phyloP scores from a whole-genome alignment of 2,888 invertebrate genomes.

The Plusia festucae region DNA sequence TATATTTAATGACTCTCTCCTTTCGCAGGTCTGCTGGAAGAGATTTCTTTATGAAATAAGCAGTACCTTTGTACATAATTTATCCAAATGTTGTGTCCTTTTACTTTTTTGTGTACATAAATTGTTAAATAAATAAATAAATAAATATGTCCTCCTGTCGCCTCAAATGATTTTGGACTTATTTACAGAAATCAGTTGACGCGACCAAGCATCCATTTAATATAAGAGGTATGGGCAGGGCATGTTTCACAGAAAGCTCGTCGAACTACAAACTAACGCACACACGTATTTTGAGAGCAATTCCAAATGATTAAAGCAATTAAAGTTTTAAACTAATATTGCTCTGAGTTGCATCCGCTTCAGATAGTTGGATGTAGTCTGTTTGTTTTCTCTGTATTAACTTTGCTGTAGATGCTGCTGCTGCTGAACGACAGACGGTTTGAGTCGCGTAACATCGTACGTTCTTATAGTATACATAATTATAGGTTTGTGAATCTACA shows the following conservation, averaged over 20 bases:
- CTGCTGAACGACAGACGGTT: background rate
- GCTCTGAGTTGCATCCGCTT: conserved; percentile 21
- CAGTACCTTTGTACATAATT: no score
- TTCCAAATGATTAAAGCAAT: conserved; percentile 39
- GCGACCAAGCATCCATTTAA: no score
- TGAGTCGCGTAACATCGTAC: background rate
- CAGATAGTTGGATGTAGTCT: conserved; percentile 19
- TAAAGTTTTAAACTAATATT: conserved; percentile 49
- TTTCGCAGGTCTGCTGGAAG: no score
- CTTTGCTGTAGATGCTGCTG: background rate
- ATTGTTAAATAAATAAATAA: no score
- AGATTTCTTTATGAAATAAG: no score
- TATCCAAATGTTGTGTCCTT: no score
- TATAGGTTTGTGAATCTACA: no score
- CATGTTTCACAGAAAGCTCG: background rate
- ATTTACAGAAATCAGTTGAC: no score
- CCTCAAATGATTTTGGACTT: no score
- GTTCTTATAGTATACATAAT: background rate
- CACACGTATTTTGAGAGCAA: conserved; percentile 14
- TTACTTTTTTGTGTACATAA: no score
- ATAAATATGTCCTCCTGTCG: no score
- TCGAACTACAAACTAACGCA: background rate
- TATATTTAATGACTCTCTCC: no score
- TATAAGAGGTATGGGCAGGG: background rate
- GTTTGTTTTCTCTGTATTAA: conserved; percentile 12